These are phyloP conservation scores for Scaptodrosophila lebanonensis DNA, from an alignment of 1,140 invertebrate species.

Conservation along the genomic window DNA sequence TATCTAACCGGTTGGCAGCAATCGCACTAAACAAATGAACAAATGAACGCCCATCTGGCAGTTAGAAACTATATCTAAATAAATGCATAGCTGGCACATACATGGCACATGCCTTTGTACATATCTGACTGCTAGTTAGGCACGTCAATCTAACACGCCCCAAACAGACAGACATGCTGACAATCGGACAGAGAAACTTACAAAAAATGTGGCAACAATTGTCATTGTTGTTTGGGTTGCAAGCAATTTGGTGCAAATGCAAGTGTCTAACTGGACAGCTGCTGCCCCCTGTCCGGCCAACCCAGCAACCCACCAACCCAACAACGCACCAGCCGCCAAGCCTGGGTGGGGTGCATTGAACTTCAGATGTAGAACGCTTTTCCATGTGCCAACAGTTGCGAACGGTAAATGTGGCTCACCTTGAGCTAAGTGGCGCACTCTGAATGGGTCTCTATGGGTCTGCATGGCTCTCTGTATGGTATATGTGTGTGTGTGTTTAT, in stretches of 20 bases:
- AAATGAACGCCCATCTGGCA: constrained; percentile 49
- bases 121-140: constrained; percentile 2
- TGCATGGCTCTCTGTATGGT: constrained; percentile 1
- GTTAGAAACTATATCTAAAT: constrained; percentile 9
- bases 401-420: constrained; percentile 63
- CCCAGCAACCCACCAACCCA: too few species aligned
- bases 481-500: constrained; percentile 5
- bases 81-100: too few species aligned
- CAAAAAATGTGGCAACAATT: constrained; percentile 46
- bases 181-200: too few species aligned
- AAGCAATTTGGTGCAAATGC: too few species aligned
- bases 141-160: constrained; percentile 16
- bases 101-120: too few species aligned
- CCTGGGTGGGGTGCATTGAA: constrained; percentile 43
- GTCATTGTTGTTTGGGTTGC: constrained; percentile 35
- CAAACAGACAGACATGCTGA: too few species aligned
- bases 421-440: constrained; percentile 43
- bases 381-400: constrained; percentile 3
- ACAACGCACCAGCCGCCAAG: too few species aligned
- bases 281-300: too few species aligned
- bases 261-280: constrained; percentile 27
- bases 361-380: constrained; percentile 16
- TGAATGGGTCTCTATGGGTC: constrained; percentile 15
- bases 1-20: constrained; percentile 47
- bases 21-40: constrained; percentile 22